Evolutionary conservation across 2,113 vertebrate genomes (phyloP), one percentile per base, ranked within the genome.

Genomic region (Nothobranchius kuhntae): DNA sequence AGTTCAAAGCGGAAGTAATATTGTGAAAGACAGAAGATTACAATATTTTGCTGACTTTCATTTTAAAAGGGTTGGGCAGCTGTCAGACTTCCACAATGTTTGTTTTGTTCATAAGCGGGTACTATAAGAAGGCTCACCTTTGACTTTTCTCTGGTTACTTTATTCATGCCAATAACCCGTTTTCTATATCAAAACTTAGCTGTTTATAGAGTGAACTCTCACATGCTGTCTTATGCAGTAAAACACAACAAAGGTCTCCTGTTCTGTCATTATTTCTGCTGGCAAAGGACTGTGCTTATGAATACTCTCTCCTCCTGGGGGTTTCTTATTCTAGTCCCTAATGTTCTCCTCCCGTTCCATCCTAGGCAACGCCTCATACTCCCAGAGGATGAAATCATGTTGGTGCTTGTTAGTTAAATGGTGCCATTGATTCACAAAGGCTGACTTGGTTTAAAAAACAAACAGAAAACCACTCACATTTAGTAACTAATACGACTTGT

Each of bases 231-330:
- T 48, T 14, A 40, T 55, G 17, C 53, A 26, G 47, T 26, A 59
- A 53, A 71, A 24, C 15, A n/a, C 12, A 57, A 57, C 84, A 89
- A 81, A 78, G 70, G 52, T 68, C 64, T 73, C 68, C 72, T 87
- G 73, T 81, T 83, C 26, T 36, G 62, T 24, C 13, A 61, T 64
- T 85, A 83, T 85, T 78, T 73, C 65, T 87, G 73, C 84, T 78
- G 75, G 77, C 80, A 9, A 38, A 52, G 66, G 69, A 69, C 53
- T 42, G 17, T 61, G 50, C 54, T 30, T 56, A 86, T 89, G 86
- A 91, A 89, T 89, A 72, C 82, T 80, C 88, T 89, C 77, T 89
- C 71, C 59, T 75, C 62, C 63, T 30, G 30, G 1, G 30, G 30
- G 30, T 30, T 30, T 30, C 30, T 58, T 51, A 59, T 24, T 54